These are phyloP conservation scores for Brachionus angularis DNA, from an alignment of 1,140 invertebrate genomes.

Conservation along the genomic window DNA sequence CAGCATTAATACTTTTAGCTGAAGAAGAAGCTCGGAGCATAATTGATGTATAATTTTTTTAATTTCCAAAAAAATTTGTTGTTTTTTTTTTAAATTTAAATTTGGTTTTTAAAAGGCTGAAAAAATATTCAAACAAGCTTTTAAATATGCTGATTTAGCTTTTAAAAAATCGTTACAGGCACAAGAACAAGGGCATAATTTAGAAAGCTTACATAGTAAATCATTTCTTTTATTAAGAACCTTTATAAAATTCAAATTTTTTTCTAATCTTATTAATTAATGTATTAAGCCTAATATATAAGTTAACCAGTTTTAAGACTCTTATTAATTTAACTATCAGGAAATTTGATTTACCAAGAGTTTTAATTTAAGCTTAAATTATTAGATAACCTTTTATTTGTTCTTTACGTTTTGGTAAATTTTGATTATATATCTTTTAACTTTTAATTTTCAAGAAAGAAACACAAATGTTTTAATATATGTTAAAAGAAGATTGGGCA, in stretches of 20 bases:
- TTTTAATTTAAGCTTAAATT: too few relatives aligned
- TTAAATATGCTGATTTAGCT: constrained; percentile 80
- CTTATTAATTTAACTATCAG: too few relatives aligned
- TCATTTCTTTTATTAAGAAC: constrained; percentile 19
- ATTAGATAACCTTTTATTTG: too few relatives aligned
- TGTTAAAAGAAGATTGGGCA: constrained; percentile 83
- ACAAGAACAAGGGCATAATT: constrained; percentile 70
- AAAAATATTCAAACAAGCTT: constrained; percentile 77
- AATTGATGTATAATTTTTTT: constrained; percentile 62
- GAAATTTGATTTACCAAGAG: too few relatives aligned
- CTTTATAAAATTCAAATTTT: neutral
- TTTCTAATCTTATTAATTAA: too few relatives aligned
- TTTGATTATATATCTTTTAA: too few relatives aligned
- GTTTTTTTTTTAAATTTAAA: constrained; percentile 1
- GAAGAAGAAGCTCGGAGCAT: constrained; percentile 93
- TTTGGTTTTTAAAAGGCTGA: constrained; percentile 62
- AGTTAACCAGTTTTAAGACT: too few relatives aligned
- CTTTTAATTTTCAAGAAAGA: constrained; percentile 63
- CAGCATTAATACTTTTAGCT: constrained; percentile 87
- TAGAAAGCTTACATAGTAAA: constrained; percentile 74
- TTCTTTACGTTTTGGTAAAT: too few relatives aligned
- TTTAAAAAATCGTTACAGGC: constrained; percentile 75
- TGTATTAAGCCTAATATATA: too few relatives aligned
- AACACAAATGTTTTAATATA: constrained; percentile 94
- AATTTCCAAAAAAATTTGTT: neutral